These are phyloP conservation scores for Cecropterus lyciades DNA, from an alignment of 1,140 invertebrate species.

Conservation along the genomic window DNA sequence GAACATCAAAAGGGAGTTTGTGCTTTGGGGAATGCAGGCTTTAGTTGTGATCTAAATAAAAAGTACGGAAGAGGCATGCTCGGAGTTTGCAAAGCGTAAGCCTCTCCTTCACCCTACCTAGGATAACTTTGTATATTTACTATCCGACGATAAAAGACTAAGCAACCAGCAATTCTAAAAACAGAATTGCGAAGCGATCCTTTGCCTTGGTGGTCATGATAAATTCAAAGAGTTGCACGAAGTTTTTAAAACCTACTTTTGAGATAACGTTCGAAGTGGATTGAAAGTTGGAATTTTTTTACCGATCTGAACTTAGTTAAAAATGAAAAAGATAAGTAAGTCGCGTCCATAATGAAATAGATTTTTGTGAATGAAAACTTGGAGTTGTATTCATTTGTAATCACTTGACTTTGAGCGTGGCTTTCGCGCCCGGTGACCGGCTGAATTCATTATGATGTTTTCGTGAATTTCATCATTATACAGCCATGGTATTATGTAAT, in stretches of 20 bases:
- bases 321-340: neutral
- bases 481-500: no score
- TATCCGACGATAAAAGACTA: conserved; percentile 14
- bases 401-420: no score
- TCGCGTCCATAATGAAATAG: no score
- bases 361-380: neutral
- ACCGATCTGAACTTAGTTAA: neutral
- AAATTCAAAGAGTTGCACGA: conserved; percentile 19
- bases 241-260: conserved; percentile 12
- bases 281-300: conserved; percentile 7
- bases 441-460: no score
- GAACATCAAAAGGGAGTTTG: no score
- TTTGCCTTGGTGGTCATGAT: conserved; percentile 9
- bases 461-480: no score
- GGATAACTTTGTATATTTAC: neutral
- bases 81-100: neutral
- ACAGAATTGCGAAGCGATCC: conserved; percentile 16
- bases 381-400: no score
- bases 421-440: no score
- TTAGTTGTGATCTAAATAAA: neutral
- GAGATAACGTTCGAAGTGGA: conserved; percentile 17
- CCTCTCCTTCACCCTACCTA: neutral
- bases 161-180: conserved; percentile 13
- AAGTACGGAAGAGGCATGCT: neutral
- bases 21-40: no score